These are phyloP conservation scores for Orcinus orca DNA, from an alignment of 2,113 vertebrate genomes.

Conservation along the genomic window DNA sequence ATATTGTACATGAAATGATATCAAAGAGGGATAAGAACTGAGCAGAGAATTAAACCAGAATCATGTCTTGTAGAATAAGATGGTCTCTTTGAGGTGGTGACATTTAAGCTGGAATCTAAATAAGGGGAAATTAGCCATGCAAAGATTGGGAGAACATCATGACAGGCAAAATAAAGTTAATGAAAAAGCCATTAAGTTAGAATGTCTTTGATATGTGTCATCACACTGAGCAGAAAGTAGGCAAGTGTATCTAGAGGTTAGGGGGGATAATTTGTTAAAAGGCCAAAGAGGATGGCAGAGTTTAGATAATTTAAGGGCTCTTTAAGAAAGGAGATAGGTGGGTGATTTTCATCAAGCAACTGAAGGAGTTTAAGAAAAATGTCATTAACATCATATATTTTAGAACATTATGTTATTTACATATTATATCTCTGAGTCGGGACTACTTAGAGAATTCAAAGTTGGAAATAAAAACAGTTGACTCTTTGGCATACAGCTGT, in stretches of 20 bases:
- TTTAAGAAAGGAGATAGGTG: neutral
- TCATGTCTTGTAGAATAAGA: neutral
- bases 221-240: neutral
- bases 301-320: neutral
- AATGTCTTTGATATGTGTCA: neutral
- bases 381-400: neutral
- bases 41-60: neutral
- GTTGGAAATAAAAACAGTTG: neutral
- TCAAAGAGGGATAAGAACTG: neutral
- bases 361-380: neutral
- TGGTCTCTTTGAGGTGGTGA: neutral
- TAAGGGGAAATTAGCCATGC: neutral
- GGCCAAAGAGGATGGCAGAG: neutral
- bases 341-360: neutral
- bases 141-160: neutral
- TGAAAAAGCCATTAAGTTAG: neutral
- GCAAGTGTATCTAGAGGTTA: neutral
- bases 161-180: neutral
- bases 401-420: neutral
- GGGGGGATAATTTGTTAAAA: neutral
- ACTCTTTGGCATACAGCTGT: neutral
- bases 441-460: neutral
- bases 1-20: neutral
- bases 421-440: neutral
- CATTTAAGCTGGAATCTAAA: neutral